phyloP scores from a whole-genome alignment of 2,113 vertebrate species.

The Circaetus cinerascens region DNA sequence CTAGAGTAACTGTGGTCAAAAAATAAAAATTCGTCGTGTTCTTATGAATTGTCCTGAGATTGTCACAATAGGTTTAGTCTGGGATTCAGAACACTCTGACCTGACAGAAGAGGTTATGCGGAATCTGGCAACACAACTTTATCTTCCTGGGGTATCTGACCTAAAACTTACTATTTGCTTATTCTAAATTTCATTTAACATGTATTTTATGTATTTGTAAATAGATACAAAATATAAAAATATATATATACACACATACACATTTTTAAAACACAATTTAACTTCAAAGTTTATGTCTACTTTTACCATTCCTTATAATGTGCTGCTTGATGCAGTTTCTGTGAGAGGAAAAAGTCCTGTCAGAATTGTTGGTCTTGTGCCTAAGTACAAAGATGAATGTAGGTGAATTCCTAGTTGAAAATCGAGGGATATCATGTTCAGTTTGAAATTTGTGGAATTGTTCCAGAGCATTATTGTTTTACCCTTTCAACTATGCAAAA shows the following conservation, averaged over 20 bases:
- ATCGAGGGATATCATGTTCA: background rate
- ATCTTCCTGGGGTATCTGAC: conserved; percentile 85
- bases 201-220: background rate
- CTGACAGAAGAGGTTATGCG: conserved; percentile 89
- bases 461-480: background rate
- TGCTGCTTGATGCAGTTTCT: background rate
- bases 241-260: accelerated
- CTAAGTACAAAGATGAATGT: background rate
- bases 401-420: background rate
- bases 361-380: background rate
- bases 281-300: background rate
- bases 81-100: conserved; percentile 95
- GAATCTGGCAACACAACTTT: conserved; percentile 85
- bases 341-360: background rate
- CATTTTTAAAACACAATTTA: background rate
- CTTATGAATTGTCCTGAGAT: conserved; percentile 98
- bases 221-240: too few relatives aligned
- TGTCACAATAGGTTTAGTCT: conserved; percentile 93
- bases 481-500: background rate
- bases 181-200: background rate
- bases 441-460: background rate
- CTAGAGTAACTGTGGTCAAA: conserved; percentile 95
- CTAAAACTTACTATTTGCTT: background rate
- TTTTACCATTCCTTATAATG: background rate
- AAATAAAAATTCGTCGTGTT: conserved; percentile 91